Evolutionary conservation across 2,888 invertebrate genomes (phyloP), one percentile per base, ranked within the genome.

Genomic region (Meghimatium bilineatum): DNA sequence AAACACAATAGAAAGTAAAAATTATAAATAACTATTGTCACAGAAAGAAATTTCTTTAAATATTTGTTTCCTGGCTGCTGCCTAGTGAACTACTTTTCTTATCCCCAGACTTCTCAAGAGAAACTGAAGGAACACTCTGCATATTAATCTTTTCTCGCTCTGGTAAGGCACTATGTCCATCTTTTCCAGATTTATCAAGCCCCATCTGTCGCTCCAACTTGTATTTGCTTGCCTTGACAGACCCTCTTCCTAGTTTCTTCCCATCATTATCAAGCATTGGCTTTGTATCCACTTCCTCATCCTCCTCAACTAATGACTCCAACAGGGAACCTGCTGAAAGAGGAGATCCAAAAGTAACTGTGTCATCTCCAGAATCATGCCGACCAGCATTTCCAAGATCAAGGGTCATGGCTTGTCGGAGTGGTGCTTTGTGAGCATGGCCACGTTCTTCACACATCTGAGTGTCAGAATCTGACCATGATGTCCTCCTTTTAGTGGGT

Each of bases 291-390:
- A 44, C 38, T 29, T 20, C 75, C 32, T 82, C 85, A 36, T 83
- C 81, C 36, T 83, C 85, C 38, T 86, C 86, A 71, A 81, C 81
- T 26, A 86, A 82, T 14, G 81, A 80, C 38, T 38, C 86, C 69
- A 86, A 69, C 0, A 78, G 49, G 38, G 44, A 52, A 17, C 63
- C 17, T 8, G 44, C 29, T 0, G 44, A 80, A 63, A 66, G 32
- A n/a, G 67, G 26, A 8, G 23, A 23, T 36, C 32, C 80, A 52
- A 3, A 66, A 3, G 36, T 36, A 36, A 38, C 32, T 23, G 69
- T 26, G 2, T 23, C 29, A 52, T 75, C 84, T 20, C 20, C n/a
- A 14, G 36, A n/a, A 26, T 63, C 77, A 6, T 23, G 23, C 20
- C 69, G 52, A 14, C 52, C 69, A 1, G 67, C 38, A 17, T 71